A percentile compares a stretch with the other conserved stretches of the same genome.
These are phyloP conservation scores for Eriocheir sinensis DNA, from an alignment of 1,140 invertebrate genomes.

Conservation along the genomic window DNA sequence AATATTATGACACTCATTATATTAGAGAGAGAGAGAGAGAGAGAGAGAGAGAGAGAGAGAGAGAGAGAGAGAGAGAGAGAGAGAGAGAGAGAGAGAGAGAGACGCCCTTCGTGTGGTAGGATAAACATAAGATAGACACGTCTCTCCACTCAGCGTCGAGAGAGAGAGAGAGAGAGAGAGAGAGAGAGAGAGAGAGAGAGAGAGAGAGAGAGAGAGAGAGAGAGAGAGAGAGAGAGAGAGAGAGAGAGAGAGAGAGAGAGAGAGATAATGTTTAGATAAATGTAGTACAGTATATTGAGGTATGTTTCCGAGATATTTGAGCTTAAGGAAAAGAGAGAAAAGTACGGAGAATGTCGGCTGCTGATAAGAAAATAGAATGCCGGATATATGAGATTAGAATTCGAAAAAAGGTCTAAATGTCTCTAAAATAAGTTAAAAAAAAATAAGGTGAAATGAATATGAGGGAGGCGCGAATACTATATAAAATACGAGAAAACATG, in stretches of 20 bases:
- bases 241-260: not conserved
- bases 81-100: constrained; percentile 22
- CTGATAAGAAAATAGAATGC: too few relatives aligned
- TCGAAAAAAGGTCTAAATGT: too few relatives aligned
- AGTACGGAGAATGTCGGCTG: not conserved
- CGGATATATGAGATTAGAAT: too few relatives aligned
- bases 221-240: not conserved
- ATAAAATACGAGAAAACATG: too few relatives aligned
- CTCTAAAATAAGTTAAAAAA: too few relatives aligned
- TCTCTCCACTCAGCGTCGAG: not conserved
- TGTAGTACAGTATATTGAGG: too few relatives aligned
- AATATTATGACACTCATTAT: not conserved
- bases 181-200: constrained; percentile 31
- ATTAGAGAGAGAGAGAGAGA: not conserved
- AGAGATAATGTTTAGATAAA: too few relatives aligned
- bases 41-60: constrained; percentile 22
- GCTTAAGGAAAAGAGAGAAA: too few relatives aligned
- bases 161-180: constrained; percentile 36
- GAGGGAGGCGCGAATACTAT: too few relatives aligned
- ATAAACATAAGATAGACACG: constrained; percentile 4
- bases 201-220: constrained; percentile 38
- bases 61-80: constrained; percentile 22
- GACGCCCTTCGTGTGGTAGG: not conserved
- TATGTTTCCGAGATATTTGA: too few relatives aligned
- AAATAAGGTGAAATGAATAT: too few relatives aligned